Evolutionary conservation across 2,113 vertebrate species (phyloP).

Genomic region (Corythornis vintsioides): DNA sequence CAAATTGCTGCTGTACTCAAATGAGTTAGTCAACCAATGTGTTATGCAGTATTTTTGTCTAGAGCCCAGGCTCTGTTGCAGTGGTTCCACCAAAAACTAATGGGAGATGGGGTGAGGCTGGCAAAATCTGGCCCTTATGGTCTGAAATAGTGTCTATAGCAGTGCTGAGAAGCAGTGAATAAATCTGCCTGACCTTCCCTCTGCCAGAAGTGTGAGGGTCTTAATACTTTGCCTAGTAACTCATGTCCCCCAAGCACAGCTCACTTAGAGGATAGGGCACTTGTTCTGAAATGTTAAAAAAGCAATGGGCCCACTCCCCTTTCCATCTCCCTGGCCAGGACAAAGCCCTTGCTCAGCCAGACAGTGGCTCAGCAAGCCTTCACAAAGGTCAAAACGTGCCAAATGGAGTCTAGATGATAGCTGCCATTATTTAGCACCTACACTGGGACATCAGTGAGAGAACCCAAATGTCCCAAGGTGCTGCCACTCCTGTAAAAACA

Average conservation of each 20-base stretch:
- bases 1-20: neutral
- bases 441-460: neutral
- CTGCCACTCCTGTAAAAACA: neutral
- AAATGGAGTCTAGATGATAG: neutral
- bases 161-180: neutral
- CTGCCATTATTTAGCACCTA: neutral
- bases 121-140: neutral
- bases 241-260: neutral
- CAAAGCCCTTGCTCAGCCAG: neutral
- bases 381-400: neutral
- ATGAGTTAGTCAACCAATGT: neutral
- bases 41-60: neutral
- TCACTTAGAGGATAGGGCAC: neutral
- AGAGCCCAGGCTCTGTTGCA: neutral
- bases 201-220: neutral
- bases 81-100: neutral
- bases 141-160: neutral
- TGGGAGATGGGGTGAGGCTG: neutral
- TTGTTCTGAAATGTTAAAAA: neutral
- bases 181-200: neutral
- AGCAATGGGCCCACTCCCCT: neutral
- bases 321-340: neutral
- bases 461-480: neutral
- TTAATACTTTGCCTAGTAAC: neutral
- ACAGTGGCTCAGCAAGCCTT: neutral